Base-by-base conservation (phyloP, 1,140 invertebrate genomes). In the Lepeophtheirus salmonis region DNA sequence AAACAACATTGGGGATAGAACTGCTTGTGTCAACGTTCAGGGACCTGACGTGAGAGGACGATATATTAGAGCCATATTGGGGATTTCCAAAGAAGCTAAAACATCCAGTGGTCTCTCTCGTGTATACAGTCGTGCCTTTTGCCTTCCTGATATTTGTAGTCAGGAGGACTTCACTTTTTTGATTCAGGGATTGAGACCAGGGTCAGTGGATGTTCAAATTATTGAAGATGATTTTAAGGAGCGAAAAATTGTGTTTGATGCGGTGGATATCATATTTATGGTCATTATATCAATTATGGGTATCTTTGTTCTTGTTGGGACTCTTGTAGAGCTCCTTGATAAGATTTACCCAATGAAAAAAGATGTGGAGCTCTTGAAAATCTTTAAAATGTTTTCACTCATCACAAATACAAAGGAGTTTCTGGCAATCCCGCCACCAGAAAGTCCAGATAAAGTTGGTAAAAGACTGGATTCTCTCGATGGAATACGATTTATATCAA, bases 401-500 rank as follows among this genome's bases (percentile, higher is more conserved):
- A 41, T 41, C n/a, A 41, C 30, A 41, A 41, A 41, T n/a, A 41
- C 30, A 10, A 41, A 41, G 30, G 6, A 41, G n/a, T n/a, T 41
- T n/a, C n/a, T 41, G 6, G 6, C 6, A 41, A 41, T 41, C 30
- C 30, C n/a, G 6, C 30, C 30, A n/a, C 30, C 30, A 6, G 30
- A 41, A 41, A n/a, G 6, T 6, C 6, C 6, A 10, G 30, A 41
- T 41, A 41, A 41, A 41, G 30, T 41, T 6, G 30, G 30, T 10
- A 41, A n/a, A 41, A 41, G 30, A 41, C 30, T 57, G 55, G 26
- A 25, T 6, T 30, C 20, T 25, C 25, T 57, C 20, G 55, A 57
- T 41, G 55, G 55, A 16, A 57, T 57, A 23, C 55, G 55, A 26
- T 57, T 57, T 25, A 14, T 57, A 2, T 57, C 55, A 13, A 57